These are phyloP conservation scores for Eupeodes luniger DNA, from an alignment of 2,888 invertebrate genomes.

Conservation along the genomic window DNA sequence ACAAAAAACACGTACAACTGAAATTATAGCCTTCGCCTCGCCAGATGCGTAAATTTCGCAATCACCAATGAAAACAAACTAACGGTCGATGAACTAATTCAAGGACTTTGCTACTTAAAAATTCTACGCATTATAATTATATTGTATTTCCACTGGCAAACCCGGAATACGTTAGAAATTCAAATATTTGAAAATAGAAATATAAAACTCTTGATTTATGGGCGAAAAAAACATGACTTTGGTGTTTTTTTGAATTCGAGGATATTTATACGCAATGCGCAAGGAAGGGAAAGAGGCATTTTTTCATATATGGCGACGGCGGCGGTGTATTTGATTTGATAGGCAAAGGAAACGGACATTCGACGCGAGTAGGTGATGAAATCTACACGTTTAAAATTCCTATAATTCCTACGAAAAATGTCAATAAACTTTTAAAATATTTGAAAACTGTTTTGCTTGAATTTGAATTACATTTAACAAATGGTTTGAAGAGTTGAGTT, in stretches of 20 bases:
- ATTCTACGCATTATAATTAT: not conserved
- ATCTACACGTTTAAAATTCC: constrained; percentile 15
- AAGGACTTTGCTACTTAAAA: constrained; percentile 55
- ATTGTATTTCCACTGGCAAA: not conserved
- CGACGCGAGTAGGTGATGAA: not conserved
- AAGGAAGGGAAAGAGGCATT: not conserved
- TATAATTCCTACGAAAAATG: constrained; percentile 12
- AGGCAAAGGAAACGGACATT: not conserved
- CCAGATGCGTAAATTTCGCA: constrained; percentile 71
- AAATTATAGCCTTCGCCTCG: not conserved
- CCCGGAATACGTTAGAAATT: constrained; percentile 61
- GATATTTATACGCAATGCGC: not conserved
- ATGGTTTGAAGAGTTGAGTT: constrained; percentile 24
- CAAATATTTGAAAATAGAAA: constrained; percentile 55
- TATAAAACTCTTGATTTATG: constrained; percentile 3
- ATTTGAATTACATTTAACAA: constrained; percentile 30
- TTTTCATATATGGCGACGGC: not conserved
- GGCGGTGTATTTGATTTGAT: not conserved
- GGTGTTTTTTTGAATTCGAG: not conserved
- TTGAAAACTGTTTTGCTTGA: constrained; percentile 21
- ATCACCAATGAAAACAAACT: constrained; percentile 54
- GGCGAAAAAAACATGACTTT: not conserved
- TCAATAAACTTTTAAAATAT: constrained; percentile 62
- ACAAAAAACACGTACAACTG: constrained; percentile 18
- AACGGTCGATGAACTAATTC: constrained; percentile 71